These are phyloP conservation scores for Zaprionus ornatus DNA, from an alignment of 1,140 invertebrate genomes.

Conservation along the genomic window DNA sequence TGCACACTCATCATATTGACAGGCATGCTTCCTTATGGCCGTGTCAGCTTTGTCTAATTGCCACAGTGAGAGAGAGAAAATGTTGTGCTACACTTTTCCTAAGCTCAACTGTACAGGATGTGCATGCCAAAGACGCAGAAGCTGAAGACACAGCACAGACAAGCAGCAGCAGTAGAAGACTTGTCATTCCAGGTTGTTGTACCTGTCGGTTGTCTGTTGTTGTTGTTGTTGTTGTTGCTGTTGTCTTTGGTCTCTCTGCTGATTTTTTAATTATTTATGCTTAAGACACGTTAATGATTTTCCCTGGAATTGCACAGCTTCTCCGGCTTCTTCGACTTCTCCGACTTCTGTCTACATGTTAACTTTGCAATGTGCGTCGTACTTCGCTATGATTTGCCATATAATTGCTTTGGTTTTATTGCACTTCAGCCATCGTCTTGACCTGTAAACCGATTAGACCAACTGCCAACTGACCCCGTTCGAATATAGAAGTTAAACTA, in stretches of 20 bases:
- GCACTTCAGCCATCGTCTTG: slow-evolving; percentile 9
- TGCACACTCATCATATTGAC: slow-evolving; percentile 66
- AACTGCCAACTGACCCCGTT: slow-evolving; percentile 43
- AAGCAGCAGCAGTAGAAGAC: slow-evolving; percentile 21
- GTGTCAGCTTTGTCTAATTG: slow-evolving; percentile 53
- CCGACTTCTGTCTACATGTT: background rate
- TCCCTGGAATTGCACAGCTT: slow-evolving; percentile 60
- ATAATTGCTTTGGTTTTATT: slow-evolving; percentile 40
- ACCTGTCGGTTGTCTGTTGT: too few species aligned
- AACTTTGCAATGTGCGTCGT: slow-evolving; percentile 10
- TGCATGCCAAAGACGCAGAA: slow-evolving; percentile 31
- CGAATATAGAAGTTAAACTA: slow-evolving; percentile 9
- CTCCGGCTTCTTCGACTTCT: slow-evolving; percentile 6
- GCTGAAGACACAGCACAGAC: background rate
- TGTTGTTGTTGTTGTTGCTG: background rate
- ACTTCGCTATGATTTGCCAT: slow-evolving; percentile 14
- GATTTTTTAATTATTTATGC: slow-evolving; percentile 79
- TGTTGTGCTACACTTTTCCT: slow-evolving; percentile 31
- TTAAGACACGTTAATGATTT: slow-evolving; percentile 80
- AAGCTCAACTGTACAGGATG: slow-evolving; percentile 59
- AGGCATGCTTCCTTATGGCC: slow-evolving; percentile 55
- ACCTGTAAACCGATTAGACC: slow-evolving; percentile 54
- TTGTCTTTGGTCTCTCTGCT: slow-evolving; percentile 35
- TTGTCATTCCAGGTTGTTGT: slow-evolving; percentile 43
- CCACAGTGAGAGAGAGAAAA: slow-evolving; percentile 13